Base-by-base conservation (phyloP, 92 coral and sea anemone genomes). In the Zoanthus gigantus region DNA sequence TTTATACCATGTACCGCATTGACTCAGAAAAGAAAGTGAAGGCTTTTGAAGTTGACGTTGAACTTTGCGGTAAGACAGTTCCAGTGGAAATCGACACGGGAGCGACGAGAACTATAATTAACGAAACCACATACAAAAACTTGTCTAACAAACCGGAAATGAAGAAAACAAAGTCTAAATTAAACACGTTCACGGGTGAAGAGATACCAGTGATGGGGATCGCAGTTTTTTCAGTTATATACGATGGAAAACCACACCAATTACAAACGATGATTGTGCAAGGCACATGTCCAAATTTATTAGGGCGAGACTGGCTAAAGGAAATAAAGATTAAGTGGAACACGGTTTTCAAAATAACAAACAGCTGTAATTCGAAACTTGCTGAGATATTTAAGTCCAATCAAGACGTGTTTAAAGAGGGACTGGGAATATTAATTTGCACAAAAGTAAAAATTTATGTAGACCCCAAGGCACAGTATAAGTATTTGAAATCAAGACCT, bases 171-270 rank as follows among this genome's bases (percentile, higher is more conserved):
- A 45, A 65, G 30, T 74, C 92, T 28, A 52, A 54, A 7, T 84
- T 89, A 45, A 90, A 90, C 81, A 93, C 92, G 42, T 93, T 89
- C 66, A 93, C 93, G 16, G 86, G 91, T 37, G 88, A 92, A 69
- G 58, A 83, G 17, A 86, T 91, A 46, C 72, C 92, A 23, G 92
- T 93, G 52, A 17, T 54, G 9, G 42, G 96, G 94, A 16, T 72
- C 88, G 18, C 86, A 65, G 67, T 16, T 57, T 12, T 67, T 93
- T 72, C 89, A 75, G 18, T 89, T 90, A 15, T 77, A 37, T 37
- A 79, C 61, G 80, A 88, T 63, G 72, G 76, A 58, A 29, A 76
- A 23, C 82, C 86, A 32, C 16, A 48, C 61, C 17, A 34, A 45
- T 77, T 91, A 50, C 84, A 74, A 79, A 79, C 72, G 28, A 63